Conservation (phyloP, 2,113 vertebrate genomes). For the Leptobrachium ailaonicum region DNA sequence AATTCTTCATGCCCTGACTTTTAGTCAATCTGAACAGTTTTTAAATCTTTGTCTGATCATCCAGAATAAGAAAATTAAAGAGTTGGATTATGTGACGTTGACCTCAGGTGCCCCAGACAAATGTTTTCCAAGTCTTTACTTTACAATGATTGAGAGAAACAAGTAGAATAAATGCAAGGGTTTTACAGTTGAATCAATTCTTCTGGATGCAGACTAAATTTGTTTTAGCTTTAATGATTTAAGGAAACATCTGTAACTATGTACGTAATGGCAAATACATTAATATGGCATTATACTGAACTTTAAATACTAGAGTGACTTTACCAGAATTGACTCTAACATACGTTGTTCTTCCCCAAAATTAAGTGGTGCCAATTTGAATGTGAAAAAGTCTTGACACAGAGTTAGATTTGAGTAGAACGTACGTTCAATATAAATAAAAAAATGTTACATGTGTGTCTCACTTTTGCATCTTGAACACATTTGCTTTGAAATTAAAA, state of each 20-base stretch:
- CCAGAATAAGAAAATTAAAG: too few relatives aligned
- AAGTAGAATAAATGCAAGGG: not conserved
- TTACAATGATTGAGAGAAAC: not conserved
- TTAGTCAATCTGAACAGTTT: too few relatives aligned
- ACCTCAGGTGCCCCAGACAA: not conserved
- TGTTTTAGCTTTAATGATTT: not conserved
- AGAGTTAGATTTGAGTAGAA: too few relatives aligned
- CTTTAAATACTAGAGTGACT: too few relatives aligned
- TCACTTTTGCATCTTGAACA: too few relatives aligned
- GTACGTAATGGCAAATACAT: constrained; percentile 1
- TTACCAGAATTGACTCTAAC: not conserved
- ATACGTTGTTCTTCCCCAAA: not conserved
- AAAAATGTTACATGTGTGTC: too few relatives aligned
- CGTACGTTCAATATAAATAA: too few relatives aligned
- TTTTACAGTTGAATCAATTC: not conserved
- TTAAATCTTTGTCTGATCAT: too few relatives aligned
- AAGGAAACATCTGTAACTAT: constrained; percentile 2
- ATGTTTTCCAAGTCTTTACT: not conserved
- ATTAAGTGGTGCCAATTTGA: not conserved
- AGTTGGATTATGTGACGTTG: not conserved
- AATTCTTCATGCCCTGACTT: too few relatives aligned
- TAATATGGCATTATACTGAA: not conserved
- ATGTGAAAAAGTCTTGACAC: not conserved
- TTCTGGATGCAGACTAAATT: not conserved
- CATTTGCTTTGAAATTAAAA: too few relatives aligned